Evolutionary conservation across 2,797 vertebrate species (phyloP), one percentile per base, ranked within the genome.

Genomic region (Peromyscus nudipes): DNA sequence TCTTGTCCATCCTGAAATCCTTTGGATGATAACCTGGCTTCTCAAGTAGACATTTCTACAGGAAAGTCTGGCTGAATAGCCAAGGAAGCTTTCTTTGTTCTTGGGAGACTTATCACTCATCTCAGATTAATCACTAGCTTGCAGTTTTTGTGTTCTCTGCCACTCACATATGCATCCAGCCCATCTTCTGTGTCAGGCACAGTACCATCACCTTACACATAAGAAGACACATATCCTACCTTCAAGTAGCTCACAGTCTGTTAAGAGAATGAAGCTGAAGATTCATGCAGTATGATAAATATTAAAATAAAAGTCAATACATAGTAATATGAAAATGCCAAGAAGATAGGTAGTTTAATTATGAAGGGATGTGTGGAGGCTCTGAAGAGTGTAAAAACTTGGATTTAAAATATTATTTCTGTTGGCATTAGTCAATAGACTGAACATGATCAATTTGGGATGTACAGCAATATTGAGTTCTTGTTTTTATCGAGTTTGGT

Each of bases 251-350:
- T 84, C 21, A 71, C 23, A 86, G 21, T 91, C 23, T 88, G 46
- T 57, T 34, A 17, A 82, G 49, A 6, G 4, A 96, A 67, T 60
- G 0, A 88, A 31, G 31, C 10, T 11, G 10, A 69, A 89, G 43
- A 80, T 69, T 83, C 29, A 75, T 91, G 52, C 31, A 90, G 6
- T 25, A 11, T 49, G 55, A 1, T 88, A 43, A 92, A 37, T 94
- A 40, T 16, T 76, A 83, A 97, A 76, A 84, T 25, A 52, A 27
- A 17, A 96, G 89, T 80, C 79, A 95, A 87, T 40, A 27, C 2
- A 79, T 4, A 0, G 2, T 60, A 43, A 1, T 31, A 27, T 19
- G 4, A 29, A 94, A 80, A 29, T 65, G 80, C 8, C 84, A 73
- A 46, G 17, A 93, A 6, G n/a, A n/a, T 29, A 83, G 34, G 40